Evolutionary conservation across 64 coral and sea anemone species (phyloP).

Genomic region (Montipora foliosa): DNA sequence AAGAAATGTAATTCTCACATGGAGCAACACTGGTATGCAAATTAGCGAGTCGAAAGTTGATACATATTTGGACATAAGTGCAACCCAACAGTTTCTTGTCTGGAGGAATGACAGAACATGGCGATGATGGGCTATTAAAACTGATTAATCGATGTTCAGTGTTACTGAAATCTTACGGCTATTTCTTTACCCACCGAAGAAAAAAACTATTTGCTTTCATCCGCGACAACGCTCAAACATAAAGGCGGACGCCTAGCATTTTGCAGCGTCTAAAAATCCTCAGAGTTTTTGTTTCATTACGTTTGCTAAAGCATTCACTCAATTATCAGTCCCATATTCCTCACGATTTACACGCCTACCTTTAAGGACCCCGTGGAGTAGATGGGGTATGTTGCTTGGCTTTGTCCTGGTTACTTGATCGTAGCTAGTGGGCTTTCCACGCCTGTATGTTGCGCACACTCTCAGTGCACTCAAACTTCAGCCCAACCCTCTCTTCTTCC

Average conservation of each 20-base stretch:
- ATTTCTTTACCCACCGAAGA: not conserved
- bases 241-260: not conserved
- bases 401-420: conserved; percentile 33
- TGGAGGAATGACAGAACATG: not conserved
- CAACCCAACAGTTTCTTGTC: not conserved
- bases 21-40: not conserved
- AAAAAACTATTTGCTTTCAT: not conserved
- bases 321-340: no score
- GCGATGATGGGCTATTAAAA: not conserved
- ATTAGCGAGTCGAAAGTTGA: not conserved
- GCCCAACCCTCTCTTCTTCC: not conserved
- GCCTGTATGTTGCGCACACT: not conserved
- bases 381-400: conserved; percentile 43
- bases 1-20: not conserved
- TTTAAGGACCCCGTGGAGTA: no score
- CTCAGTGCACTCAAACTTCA: not conserved
- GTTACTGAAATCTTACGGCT: not conserved
- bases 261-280: not conserved
- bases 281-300: not conserved
- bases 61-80: not conserved
- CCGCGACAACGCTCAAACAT: not conserved
- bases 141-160: not conserved
- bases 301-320: no score
- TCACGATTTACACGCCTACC: no score
- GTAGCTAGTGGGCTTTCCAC: conserved; percentile 6